phyloP scores from a whole-genome alignment of 2,888 invertebrate genomes.

The Ormyrus rosae region DNA sequence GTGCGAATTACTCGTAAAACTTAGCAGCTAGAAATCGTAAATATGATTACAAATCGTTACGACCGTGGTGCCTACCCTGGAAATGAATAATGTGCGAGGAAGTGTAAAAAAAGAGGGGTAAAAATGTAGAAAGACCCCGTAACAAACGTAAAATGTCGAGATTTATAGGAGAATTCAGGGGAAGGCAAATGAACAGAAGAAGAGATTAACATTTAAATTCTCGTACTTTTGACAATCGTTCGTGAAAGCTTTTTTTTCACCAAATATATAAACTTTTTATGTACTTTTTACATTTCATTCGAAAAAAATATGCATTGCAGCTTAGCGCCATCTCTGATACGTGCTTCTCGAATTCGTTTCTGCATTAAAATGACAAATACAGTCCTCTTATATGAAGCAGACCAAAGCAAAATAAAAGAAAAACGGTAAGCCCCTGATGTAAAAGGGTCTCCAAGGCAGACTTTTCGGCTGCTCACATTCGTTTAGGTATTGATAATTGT shows the following conservation, averaged over 20 bases:
- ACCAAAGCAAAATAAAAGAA: no score
- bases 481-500: slow-evolving; percentile 40
- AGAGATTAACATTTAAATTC: neutral
- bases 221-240: no score
- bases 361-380: no score
- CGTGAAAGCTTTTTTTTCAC: no score
- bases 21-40: slow-evolving; percentile 12
- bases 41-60: slow-evolving; percentile 53
- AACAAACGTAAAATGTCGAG: slow-evolving; percentile 36
- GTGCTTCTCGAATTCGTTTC: no score
- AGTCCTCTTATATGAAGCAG: no score
- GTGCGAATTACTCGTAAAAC: slow-evolving; percentile 3
- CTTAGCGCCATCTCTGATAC: no score
- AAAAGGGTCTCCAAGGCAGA: neutral
- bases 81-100: slow-evolving; percentile 45
- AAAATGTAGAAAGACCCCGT: slow-evolving; percentile 12
- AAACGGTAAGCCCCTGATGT: no score
- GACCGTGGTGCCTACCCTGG: neutral
- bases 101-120: neutral
- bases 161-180: slow-evolving; percentile 50
- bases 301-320: no score
- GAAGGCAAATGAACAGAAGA: neutral
- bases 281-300: no score
- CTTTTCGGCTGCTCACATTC: neutral
- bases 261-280: no score